Base-by-base conservation (phyloP, 2,113 vertebrate species). In the Sylvietta virens region DNA sequence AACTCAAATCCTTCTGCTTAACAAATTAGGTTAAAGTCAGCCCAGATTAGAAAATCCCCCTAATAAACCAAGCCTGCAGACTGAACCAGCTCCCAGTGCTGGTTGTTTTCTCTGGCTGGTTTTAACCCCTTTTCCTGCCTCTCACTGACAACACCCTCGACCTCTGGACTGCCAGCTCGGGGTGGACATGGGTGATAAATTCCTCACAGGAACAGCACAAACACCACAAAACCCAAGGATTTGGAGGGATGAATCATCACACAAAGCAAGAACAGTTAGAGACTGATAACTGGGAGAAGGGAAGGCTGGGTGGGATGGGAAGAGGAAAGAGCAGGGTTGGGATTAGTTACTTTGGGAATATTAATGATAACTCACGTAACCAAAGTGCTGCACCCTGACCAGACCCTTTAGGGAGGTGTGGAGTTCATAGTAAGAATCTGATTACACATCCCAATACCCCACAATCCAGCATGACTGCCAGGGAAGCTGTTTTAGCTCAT, bases 1-100 rank as follows among this genome's bases (percentile, higher is more conserved):
- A 87, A 85, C 57, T 53, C 48, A 94, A 88, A 95, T 48, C 94
- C 45, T 90, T 19, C 79, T 86, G 88, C 66, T 94, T 15, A 58
- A 72, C 17, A 60, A 91, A 96, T 30, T 1, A 80, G 88, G 71
- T 72, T 92, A 16, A 88, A 96, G 79, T 45, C 85, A 95, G 85
- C 79, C 90, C 88, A 72, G 88, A 73, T 70, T 15, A 88, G 71
- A 76, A 92, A 90, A 86, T 1, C 74, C 50, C 31, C 20, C 3
- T 5, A 39, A 83, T 5, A 62, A 86, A 88, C 3, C 82, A 45
- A 21, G 20, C 20, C 67, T n/a, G 24, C 21, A 47, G 66, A 48
- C 39, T 30, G 82, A 31, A 40, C 3, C 74, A 45, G 62, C 67
- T 50, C 88, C 10, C 0, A 23, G 77, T 7, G 61, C 51, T 50